These are phyloP conservation scores for Tenthredo scrophulariae DNA, from an alignment of 2,888 invertebrate genomes.

Conservation along the genomic window DNA sequence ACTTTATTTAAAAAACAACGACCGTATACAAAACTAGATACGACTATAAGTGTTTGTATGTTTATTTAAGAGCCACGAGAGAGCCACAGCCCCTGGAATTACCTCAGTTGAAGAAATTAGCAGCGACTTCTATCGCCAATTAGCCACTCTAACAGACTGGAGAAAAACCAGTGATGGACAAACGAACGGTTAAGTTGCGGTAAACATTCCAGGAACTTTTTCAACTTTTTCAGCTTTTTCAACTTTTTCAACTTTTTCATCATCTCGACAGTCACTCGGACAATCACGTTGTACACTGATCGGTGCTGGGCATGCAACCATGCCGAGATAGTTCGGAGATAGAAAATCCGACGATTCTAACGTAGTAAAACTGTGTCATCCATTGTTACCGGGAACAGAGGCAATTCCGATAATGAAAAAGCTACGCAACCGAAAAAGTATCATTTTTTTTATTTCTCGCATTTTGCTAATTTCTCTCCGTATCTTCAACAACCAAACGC, in stretches of 20 bases:
- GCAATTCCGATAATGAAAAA: constrained; percentile 76
- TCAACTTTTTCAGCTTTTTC: too few relatives aligned
- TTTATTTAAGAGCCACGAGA: neutral
- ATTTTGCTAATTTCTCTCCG: neutral
- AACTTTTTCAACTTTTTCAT: neutral
- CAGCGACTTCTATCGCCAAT: constrained; percentile 37
- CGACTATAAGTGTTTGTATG: neutral
- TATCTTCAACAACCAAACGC: neutral
- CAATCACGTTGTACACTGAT: neutral
- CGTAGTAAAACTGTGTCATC: constrained; percentile 67
- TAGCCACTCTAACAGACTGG: neutral
- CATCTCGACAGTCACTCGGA: neutral
- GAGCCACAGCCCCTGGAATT: neutral
- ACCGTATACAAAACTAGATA: neutral
- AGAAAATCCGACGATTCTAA: constrained; percentile 20
- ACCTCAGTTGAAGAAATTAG: constrained; percentile 28
- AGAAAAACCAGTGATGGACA: neutral
- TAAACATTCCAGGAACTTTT: neutral
- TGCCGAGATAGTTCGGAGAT: neutral
- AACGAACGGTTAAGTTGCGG: neutral
- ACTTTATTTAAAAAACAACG: neutral
- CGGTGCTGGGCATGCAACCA: neutral
- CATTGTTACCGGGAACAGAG: constrained; percentile 71
- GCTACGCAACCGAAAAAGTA: constrained; percentile 70
- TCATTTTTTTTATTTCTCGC: neutral